A percentile compares a stretch with the other conserved stretches of the same genome.
phyloP scores from a whole-genome alignment of 2,113 vertebrate genomes.

The Amazona guildingii region DNA sequence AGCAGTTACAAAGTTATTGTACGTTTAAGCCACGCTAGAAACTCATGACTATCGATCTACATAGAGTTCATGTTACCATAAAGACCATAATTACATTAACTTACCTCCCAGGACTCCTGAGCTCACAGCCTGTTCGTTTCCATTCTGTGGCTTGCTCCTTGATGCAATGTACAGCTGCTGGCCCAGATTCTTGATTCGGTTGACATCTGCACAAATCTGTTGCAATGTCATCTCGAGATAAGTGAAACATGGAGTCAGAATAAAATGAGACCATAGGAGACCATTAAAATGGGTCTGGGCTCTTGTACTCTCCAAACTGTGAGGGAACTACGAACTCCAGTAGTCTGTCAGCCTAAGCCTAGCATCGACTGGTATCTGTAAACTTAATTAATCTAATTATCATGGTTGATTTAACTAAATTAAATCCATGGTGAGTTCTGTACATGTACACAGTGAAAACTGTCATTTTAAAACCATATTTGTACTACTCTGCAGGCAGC shows the following conservation, averaged over 20 bases:
- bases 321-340: background rate
- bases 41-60: background rate
- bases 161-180: slow-evolving; percentile 81
- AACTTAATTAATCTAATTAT: background rate
- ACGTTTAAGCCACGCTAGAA: background rate
- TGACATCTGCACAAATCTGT: slow-evolving; percentile 84
- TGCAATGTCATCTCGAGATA: slow-evolving; percentile 79
- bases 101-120: slow-evolving; percentile 33
- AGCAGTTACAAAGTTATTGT: background rate
- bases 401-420: background rate
- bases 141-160: slow-evolving; percentile 55
- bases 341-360: background rate
- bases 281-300: background rate
- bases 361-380: background rate
- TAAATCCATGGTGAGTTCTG: background rate
- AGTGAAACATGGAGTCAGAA: background rate
- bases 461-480: background rate
- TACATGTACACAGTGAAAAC: background rate
- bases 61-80: background rate
- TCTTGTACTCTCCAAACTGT: background rate
- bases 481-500: background rate
- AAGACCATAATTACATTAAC: background rate
- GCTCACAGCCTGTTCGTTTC: background rate
- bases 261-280: background rate
- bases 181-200: slow-evolving; percentile 81